Percentiles rank a stretch among this genome's conserved stretches.
Evolutionary conservation across 1,140 invertebrate species (phyloP).

Genomic region (Venustaconcha ellipsiformis): DNA sequence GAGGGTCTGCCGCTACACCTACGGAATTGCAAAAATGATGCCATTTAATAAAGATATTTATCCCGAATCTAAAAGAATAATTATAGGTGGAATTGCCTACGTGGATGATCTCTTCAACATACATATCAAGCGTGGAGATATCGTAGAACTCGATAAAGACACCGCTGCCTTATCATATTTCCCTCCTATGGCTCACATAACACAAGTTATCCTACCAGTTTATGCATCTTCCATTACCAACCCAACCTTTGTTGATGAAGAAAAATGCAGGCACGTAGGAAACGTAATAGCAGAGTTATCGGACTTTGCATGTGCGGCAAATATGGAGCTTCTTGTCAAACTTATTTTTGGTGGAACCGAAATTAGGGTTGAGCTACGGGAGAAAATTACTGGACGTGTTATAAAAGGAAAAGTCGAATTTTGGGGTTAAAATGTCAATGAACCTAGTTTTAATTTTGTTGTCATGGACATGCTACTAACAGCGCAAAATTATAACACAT

Average conservation of each 20-base stretch:
- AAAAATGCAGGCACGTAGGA: slow-evolving; percentile 4
- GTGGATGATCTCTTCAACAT: slow-evolving; percentile 19
- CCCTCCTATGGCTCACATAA: slow-evolving; percentile 2
- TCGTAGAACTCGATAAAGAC: slow-evolving; percentile 3
- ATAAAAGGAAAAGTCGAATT: too few species aligned
- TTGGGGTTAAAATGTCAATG: too few species aligned
- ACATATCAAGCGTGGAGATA: slow-evolving; percentile 15
- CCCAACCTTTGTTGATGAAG: slow-evolving; percentile 10
- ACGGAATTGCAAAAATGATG: slow-evolving; percentile 22
- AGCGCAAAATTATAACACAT: too few species aligned
- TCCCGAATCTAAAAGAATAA: slow-evolving; percentile 7
- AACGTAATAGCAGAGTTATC: neutral
- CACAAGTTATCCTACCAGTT: slow-evolving; percentile 15
- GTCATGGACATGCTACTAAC: too few species aligned
- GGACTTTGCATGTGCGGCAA: neutral
- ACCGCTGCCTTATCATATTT: neutral
- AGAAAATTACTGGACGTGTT: too few species aligned
- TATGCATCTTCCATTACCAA: neutral
- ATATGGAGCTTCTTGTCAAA: slow-evolving; percentile 1
- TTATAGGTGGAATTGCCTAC: neutral
- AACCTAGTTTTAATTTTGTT: too few species aligned
- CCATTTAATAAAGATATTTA: slow-evolving; percentile 7
- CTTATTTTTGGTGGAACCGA: slow-evolving; percentile 24
- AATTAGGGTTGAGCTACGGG: neutral
- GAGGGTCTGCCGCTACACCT: slow-evolving; percentile 11